Conservation (phyloP, 2,113 vertebrate species). For the Condylura cristata region DNA sequence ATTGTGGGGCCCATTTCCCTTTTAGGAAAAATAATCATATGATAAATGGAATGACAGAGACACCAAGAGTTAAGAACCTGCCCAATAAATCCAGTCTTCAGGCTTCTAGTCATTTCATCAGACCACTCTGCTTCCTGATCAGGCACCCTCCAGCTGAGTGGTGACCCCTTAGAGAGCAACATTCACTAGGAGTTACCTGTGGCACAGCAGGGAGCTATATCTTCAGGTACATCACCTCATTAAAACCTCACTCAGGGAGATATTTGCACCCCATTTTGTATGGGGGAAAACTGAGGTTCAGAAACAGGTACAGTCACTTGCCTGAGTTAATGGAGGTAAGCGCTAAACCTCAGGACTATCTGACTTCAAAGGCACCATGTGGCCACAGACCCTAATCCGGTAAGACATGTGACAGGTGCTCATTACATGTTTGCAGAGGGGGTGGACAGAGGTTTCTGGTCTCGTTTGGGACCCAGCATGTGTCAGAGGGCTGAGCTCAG, state of each 20-base stretch:
- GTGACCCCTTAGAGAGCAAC: background rate
- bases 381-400: background rate
- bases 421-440: background rate
- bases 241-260: background rate
- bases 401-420: background rate
- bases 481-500: background rate
- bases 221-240: background rate
- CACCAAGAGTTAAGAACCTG: background rate
- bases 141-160: background rate
- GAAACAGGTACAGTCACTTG: background rate
- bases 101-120: background rate
- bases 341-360: slow-evolving; percentile 10
- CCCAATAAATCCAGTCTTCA: background rate
- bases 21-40: slow-evolving; percentile 6
- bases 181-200: background rate
- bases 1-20: slow-evolving; percentile 2
- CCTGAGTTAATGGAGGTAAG: background rate
- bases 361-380: slow-evolving; percentile 53
- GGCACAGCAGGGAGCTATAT: slow-evolving; percentile 12
- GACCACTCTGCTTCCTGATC: background rate
- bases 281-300: slow-evolving; percentile 37
- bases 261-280: background rate
- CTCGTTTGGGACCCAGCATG: background rate
- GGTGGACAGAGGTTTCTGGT: background rate
- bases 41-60: background rate